phyloP scores from a whole-genome alignment of 2,113 vertebrate species.

The Pholis gunnellus region DNA sequence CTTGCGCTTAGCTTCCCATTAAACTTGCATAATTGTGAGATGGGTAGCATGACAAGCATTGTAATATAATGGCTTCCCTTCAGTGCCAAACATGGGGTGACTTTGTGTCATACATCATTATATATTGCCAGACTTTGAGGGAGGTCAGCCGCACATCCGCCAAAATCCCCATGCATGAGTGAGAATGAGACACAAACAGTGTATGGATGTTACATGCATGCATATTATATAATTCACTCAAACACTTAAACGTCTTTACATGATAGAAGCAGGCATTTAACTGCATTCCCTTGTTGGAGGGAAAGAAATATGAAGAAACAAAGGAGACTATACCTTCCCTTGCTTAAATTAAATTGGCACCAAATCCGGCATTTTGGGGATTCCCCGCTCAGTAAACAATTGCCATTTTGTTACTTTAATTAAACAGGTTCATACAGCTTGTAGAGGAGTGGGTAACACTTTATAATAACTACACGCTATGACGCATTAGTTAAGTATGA shows the following conservation, averaged over 20 bases:
- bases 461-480: no score
- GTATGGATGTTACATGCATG: conserved; percentile 19
- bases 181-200: conserved; percentile 6
- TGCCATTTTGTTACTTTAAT: not conserved
- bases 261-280: not conserved
- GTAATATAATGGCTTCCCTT: conserved; percentile 75
- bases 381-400: not conserved
- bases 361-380: not conserved
- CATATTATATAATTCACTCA: conserved; percentile 26
- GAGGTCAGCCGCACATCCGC: conserved; percentile 31
- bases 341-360: not conserved
- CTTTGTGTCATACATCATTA: conserved; percentile 71
- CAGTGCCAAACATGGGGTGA: conserved; percentile 74
- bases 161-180: conserved; percentile 43
- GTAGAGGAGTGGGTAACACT: not conserved
- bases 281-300: not conserved
- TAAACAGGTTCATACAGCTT: not conserved
- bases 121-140: conserved; percentile 56
- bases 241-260: conserved; percentile 26
- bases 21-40: conserved; percentile 79
- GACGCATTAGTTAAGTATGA: no score
- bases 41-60: conserved; percentile 69
- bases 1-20: conserved; percentile 75
- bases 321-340: not conserved
- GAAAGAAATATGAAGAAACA: not conserved